These are phyloP conservation scores for Platichthys stellatus DNA, from an alignment of 2,113 vertebrate species.

Conservation along the genomic window DNA sequence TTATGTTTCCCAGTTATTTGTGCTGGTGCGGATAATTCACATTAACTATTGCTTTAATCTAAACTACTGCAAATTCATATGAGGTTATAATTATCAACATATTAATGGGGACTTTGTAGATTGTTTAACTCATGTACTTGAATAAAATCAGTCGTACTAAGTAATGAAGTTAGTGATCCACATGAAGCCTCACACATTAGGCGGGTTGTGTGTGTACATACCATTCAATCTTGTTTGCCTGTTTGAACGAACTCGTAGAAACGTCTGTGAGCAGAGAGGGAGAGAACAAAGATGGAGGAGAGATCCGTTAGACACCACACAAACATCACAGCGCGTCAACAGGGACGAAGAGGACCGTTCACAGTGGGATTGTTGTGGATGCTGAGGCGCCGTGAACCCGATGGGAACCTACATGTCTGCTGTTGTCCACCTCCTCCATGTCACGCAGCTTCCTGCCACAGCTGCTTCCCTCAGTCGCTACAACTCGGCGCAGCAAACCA, in stretches of 20 bases:
- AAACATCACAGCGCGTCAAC: neutral
- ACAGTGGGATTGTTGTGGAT: slow-evolving; percentile 78
- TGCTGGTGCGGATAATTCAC: neutral
- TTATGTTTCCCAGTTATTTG: neutral
- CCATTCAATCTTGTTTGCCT: slow-evolving; percentile 98
- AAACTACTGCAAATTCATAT: too few species aligned
- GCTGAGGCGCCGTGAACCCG: neutral
- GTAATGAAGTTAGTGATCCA: too few species aligned
- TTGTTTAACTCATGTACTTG: too few species aligned
- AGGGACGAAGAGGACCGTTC: neutral
- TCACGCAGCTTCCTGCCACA: slow-evolving; percentile 49
- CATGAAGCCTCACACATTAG: too few species aligned
- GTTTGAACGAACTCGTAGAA: slow-evolving; percentile 97
- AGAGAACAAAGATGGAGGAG: slow-evolving; percentile 61
- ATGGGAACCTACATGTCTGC: slow-evolving; percentile 83
- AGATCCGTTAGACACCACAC: slow-evolving; percentile 50
- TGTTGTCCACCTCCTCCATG: slow-evolving; percentile 87
- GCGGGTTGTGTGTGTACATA: slow-evolving; percentile 78
- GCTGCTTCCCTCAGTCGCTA: slow-evolving; percentile 26
- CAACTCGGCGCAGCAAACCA: slow-evolving; percentile 61
- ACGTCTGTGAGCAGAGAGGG: slow-evolving; percentile 85
- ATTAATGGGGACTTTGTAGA: too few species aligned
- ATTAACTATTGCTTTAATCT: neutral
- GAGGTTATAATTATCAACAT: too few species aligned
- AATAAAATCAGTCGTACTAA: too few species aligned